Evolutionary conservation across 1,140 invertebrate genomes (phyloP).

Genomic region (Pantala flavescens): DNA sequence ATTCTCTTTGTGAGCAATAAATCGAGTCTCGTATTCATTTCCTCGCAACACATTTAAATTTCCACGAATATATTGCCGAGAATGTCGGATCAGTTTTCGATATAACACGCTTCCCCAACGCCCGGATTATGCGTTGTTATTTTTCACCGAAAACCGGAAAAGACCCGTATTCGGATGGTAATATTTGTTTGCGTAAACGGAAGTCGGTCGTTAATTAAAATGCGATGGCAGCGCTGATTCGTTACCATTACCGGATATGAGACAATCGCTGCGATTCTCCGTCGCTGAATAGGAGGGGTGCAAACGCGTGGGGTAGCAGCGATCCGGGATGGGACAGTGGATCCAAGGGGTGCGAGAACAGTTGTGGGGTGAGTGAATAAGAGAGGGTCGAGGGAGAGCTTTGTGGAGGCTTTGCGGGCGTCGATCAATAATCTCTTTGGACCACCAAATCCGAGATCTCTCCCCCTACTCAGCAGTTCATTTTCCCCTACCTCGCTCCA

Average conservation of each 20-base stretch:
- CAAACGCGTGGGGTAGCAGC: neutral
- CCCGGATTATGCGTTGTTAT: too few species aligned
- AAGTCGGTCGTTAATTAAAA: neutral
- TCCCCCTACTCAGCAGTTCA: neutral
- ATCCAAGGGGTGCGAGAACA: neutral
- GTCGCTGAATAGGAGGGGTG: neutral
- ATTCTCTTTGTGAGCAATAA: too few species aligned
- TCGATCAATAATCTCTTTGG: constrained; percentile 9
- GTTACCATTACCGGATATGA: neutral
- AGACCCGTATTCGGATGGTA: neutral
- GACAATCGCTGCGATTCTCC: neutral
- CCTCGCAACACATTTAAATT: too few species aligned
- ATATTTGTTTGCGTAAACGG: neutral
- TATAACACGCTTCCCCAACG: too few species aligned
- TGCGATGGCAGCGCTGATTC: neutral
- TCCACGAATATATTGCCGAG: too few species aligned
- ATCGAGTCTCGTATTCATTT: too few species aligned
- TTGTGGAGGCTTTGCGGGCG: neutral
- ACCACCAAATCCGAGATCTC: constrained; percentile 1
- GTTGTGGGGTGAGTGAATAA: neutral
- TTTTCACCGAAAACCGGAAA: too few species aligned
- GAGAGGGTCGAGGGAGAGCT: neutral
- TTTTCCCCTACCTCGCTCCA: neutral
- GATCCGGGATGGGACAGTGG: neutral
- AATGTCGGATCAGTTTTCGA: too few species aligned